Evolutionary conservation across 2,113 vertebrate genomes (phyloP).

Genomic region (Donacobius atricapilla): DNA sequence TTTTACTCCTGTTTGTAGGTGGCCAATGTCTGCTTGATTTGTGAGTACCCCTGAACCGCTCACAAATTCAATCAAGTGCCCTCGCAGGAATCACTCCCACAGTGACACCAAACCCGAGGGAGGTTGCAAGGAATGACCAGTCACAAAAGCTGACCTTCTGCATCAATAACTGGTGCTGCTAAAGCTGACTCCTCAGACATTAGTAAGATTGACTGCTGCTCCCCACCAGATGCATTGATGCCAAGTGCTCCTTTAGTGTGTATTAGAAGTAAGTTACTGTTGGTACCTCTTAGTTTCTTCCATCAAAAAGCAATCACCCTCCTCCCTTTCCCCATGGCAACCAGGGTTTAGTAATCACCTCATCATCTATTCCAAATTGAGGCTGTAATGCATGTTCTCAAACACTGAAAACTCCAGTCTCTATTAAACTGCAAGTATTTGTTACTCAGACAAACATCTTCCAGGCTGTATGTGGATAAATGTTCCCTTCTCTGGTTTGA

Average conservation of each 20-base stretch:
- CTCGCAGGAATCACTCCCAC: background rate
- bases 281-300: constrained; percentile 22
- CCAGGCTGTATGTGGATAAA: background rate
- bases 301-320: constrained; percentile 54
- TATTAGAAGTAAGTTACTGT: constrained; percentile 26
- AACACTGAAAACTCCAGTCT: background rate
- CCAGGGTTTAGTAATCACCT: constrained; percentile 38
- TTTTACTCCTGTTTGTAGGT: background rate
- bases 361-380: constrained; percentile 39
- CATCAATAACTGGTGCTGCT: background rate
- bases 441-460: constrained; percentile 3
- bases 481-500: background rate
- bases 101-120: background rate
- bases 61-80: background rate
- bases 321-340: constrained; percentile 55
- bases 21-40: constrained; percentile 5
- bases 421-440: constrained; percentile 14
- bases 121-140: background rate
- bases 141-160: background rate
- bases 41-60: background rate
- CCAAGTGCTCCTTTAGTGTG: background rate
- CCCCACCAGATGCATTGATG: background rate
- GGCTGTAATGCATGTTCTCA: background rate
- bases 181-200: background rate
- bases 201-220: background rate